These are phyloP conservation scores for Coptodon rendalli DNA, from an alignment of 2,113 vertebrate species.

Conservation along the genomic window DNA sequence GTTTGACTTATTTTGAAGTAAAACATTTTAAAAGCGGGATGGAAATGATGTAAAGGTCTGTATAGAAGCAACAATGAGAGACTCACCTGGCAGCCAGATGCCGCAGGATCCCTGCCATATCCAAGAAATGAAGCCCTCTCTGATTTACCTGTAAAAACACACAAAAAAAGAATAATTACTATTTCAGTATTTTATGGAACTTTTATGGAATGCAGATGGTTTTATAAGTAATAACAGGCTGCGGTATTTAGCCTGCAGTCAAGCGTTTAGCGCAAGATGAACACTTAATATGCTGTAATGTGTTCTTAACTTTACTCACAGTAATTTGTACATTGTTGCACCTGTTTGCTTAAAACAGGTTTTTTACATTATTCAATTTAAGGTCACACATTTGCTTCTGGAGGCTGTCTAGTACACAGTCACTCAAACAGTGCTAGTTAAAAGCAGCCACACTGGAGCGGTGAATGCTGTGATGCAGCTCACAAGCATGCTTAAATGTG, in stretches of 20 bases:
- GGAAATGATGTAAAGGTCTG: background rate
- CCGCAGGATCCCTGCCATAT: constrained; percentile 82
- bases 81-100: constrained; percentile 90
- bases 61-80: background rate
- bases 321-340: background rate
- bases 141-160: constrained; percentile 79
- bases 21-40: background rate
- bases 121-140: constrained; percentile 84
- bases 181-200: background rate
- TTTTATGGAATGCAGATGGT: background rate
- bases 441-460: background rate
- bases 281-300: background rate
- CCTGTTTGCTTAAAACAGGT: background rate
- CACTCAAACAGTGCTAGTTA: background rate
- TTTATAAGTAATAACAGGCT: background rate
- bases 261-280: background rate
- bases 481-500: background rate
- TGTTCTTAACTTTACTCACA: background rate
- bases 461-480: background rate
- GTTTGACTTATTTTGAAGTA: background rate
- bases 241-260: background rate
- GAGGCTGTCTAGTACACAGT: background rate
- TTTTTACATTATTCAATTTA: background rate
- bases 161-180: background rate
- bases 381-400: background rate